Conservation (phyloP, 2,888 invertebrate genomes). For the Cybosia mesomella region DNA sequence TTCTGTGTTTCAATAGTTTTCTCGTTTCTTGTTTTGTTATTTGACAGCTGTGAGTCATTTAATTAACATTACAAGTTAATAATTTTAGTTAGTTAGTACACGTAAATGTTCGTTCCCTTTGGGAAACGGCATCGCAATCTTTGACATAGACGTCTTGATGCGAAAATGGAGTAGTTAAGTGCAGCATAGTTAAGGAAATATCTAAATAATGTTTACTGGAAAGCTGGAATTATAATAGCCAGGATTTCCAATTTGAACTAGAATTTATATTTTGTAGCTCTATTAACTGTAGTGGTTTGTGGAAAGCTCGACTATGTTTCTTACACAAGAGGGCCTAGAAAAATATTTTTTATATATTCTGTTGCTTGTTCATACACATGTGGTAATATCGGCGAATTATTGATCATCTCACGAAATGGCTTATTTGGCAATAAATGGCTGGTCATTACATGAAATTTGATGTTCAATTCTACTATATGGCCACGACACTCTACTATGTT, state of each 20-base stretch:
- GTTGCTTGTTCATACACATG: neutral
- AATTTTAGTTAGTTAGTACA: no score
- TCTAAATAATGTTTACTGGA: neutral
- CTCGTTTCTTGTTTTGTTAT: neutral
- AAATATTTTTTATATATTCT: neutral
- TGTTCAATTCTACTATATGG: no score
- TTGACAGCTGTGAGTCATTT: neutral
- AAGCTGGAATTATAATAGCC: neutral
- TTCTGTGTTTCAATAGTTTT: neutral
- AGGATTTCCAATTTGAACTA: neutral
- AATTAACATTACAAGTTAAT: neutral
- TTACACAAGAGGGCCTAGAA: neutral
- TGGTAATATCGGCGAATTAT: neutral
- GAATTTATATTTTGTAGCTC: neutral
- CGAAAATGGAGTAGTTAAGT: conserved; percentile 13
- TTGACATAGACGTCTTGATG: conserved; percentile 36
- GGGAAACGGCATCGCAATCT: conserved; percentile 49
- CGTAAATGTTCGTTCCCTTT: conserved; percentile 28
- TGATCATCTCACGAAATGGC: neutral
- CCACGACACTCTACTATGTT: no score
- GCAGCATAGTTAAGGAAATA: neutral
- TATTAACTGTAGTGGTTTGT: neutral
- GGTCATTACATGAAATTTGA: no score
- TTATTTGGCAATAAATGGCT: neutral
- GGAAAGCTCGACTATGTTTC: neutral